These are phyloP conservation scores for Helicoverpa assulta DNA, from an alignment of 2,888 invertebrate genomes.

Conservation along the genomic window DNA sequence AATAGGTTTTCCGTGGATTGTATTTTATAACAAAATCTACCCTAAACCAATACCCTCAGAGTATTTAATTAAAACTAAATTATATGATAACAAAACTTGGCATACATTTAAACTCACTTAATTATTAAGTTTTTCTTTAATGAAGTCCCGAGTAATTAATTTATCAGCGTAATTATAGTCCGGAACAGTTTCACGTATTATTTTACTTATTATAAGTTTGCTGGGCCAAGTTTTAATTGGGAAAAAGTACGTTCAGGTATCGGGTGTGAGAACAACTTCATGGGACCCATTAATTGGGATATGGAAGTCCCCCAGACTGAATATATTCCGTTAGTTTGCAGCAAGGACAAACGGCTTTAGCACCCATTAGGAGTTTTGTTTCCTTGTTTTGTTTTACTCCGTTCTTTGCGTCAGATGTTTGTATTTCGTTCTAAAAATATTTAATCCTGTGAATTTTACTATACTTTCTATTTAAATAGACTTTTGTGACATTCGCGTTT, in stretches of 20 bases:
- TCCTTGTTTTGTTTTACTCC: conserved; percentile 39
- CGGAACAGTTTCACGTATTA: conserved; percentile 42
- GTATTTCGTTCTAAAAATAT: neutral
- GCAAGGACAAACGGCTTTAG: conserved; percentile 24
- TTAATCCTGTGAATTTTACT: too few species aligned
- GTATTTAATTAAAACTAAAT: conserved; percentile 41
- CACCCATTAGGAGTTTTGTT: conserved; percentile 53
- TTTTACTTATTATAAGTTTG: conserved; percentile 70
- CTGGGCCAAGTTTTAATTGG: conserved; percentile 73
- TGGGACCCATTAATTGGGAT: conserved; percentile 40
- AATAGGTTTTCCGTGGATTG: conserved; percentile 9
- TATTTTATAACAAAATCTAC: neutral
- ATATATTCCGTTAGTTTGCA: conserved; percentile 23
- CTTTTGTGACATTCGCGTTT: neutral
- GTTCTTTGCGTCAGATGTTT: conserved; percentile 11
- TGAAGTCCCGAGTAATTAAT: conserved; percentile 42
- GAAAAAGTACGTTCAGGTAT: conserved; percentile 63
- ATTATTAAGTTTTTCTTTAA: conserved; percentile 37
- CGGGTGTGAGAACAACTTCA: conserved; percentile 44
- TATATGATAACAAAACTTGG: conserved; percentile 15
- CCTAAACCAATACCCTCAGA: neutral
- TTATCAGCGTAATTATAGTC: conserved; percentile 43
- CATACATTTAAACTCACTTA: conserved; percentile 1
- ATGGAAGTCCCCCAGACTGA: conserved; percentile 28
- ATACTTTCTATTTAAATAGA: too few species aligned